Base-by-base conservation (phyloP, 1,140 invertebrate genomes). In the Drosophila navojoa region DNA sequence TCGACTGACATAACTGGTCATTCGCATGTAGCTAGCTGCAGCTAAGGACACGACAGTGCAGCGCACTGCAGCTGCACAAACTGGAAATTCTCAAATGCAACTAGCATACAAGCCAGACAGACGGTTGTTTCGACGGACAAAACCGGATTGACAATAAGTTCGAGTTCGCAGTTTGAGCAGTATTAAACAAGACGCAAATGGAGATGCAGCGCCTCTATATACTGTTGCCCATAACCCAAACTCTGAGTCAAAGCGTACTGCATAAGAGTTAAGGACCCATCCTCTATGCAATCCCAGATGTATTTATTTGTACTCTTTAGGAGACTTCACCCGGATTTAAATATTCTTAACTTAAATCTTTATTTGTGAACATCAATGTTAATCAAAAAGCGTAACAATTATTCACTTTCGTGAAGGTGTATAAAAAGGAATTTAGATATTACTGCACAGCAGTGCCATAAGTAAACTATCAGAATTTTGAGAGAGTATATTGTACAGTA, bases 1-100 rank as follows among this genome's bases (percentile, higher is more conserved):
- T 75, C 84, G 62, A 71, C 82, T 87, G 82, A 87, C 82, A 87
- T 87, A 87, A 87, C 82, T 87, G 82, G 82, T 87, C 82, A 87
- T 89, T 89, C 84, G 82, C 82, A 79, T 79, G 81, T 15, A 63
- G 68, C 63, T 67, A 55, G 76, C 62, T 72, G 71, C 69, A 73
- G 60, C 76, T 87, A 86, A 86, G 84, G 82, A 87, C 84, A 89
- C 76, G 73, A 66, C 71, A 71, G 70, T 69, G 79, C 69, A 74
- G 66, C 79, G 73, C 58, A 74, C 60, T 86, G 82, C 82, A 87
- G 82, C 82, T 87, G 82, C 82, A 87, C 52, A 87, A 87, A 87
- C 82, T 87, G 84, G 82, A 89, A 87, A 86, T 79, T 82, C 82
- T 76, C 71, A 66, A 87, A 81, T 87, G 81, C 82, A 86, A 80